Evolutionary conservation across 2,113 vertebrate species (phyloP).

Genomic region (Microtus richardsoni): DNA sequence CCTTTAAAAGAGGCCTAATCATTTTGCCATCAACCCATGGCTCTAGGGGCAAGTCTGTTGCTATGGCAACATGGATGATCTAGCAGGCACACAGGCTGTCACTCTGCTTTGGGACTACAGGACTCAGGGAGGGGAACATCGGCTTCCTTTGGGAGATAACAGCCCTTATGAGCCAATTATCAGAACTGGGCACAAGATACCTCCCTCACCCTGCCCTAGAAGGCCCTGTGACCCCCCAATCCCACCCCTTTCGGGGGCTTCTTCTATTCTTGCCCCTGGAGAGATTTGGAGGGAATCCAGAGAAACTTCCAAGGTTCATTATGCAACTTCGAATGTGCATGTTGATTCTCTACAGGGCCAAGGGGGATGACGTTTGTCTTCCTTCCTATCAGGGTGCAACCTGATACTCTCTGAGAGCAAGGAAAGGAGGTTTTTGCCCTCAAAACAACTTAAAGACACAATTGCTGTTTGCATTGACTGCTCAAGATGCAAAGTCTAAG

Average conservation of each 20-base stretch:
- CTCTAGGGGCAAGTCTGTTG: conserved; percentile 73
- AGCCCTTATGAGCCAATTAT: conserved; percentile 70
- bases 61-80: conserved; percentile 71
- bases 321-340: conserved; percentile 32
- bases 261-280: background rate
- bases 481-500: background rate
- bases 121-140: background rate
- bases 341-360: conserved; percentile 27
- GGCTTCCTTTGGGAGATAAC: conserved; percentile 46
- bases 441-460: background rate
- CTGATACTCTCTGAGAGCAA: background rate
- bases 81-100: conserved; percentile 47
- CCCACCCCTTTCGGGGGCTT: background rate
- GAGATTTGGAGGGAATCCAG: conserved; percentile 9
- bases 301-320: conserved; percentile 61
- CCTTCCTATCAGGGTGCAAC: background rate
- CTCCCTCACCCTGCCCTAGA: background rate
- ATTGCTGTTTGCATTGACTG: background rate
- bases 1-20: conserved; percentile 64
- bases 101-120: conserved; percentile 67
- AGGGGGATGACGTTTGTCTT: conserved; percentile 46
- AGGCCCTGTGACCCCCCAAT: background rate
- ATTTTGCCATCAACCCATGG: conserved; percentile 61
- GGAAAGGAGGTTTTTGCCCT: background rate
- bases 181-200: conserved; percentile 39